phyloP scores from a whole-genome alignment of 2,888 invertebrate species.

The Caenorhabditis doughertyi region DNA sequence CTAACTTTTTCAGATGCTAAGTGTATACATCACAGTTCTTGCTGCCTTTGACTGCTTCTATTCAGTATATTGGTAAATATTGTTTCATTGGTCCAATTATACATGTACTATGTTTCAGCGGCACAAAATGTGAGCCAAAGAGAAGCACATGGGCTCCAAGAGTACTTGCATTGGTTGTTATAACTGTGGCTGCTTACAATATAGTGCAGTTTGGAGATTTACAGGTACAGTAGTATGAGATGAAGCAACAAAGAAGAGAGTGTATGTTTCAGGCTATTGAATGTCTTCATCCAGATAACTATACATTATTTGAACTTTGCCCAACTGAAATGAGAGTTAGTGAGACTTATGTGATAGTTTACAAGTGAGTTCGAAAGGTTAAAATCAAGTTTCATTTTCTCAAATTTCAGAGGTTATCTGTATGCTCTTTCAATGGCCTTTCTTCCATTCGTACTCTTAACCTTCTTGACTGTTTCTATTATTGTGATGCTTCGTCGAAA shows the following conservation, averaged over 20 bases:
- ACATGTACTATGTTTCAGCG: slow-evolving; percentile 29
- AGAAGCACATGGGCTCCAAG: slow-evolving; percentile 70
- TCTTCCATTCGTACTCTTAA: slow-evolving; percentile 76
- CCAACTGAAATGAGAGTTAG: slow-evolving; percentile 78
- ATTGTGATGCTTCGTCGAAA: slow-evolving; percentile 65
- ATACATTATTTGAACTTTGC: slow-evolving; percentile 75
- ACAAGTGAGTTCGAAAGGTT: slow-evolving; percentile 70
- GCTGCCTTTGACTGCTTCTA: slow-evolving; percentile 79
- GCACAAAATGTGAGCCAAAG: slow-evolving; percentile 52
- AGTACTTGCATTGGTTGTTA: slow-evolving; percentile 69
- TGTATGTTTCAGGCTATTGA: slow-evolving; percentile 67
- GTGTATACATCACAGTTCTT: slow-evolving; percentile 79
- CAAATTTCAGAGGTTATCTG: slow-evolving; percentile 78
- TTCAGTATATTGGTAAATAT: slow-evolving; percentile 70
- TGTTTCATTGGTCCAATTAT: background rate
- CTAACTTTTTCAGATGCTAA: slow-evolving; percentile 73
- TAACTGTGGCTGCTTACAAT: slow-evolving; percentile 75
- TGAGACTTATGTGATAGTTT: slow-evolving; percentile 75
- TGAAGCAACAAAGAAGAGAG: background rate
- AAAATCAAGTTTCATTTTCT: background rate
- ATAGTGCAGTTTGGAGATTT: slow-evolving; percentile 77
- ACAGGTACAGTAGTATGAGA: slow-evolving; percentile 65
- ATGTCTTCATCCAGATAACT: slow-evolving; percentile 70
- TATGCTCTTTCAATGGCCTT: slow-evolving; percentile 78
- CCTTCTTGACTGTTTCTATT: slow-evolving; percentile 74